Conservation (phyloP, 2,797 vertebrate species). For the Tenualosa thibaudeaui region DNA sequence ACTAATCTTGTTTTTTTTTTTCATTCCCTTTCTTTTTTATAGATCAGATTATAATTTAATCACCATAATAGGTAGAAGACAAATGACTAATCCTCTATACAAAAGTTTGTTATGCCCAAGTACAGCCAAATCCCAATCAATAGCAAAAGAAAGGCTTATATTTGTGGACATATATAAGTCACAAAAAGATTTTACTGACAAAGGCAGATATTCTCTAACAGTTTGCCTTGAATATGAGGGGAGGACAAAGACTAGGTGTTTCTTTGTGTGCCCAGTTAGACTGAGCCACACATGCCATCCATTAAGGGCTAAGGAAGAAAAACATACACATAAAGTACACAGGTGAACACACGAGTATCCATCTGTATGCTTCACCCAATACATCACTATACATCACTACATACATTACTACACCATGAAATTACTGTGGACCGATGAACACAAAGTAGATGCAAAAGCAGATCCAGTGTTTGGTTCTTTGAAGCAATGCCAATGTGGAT, state of each 20-base stretch:
- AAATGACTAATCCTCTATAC: not conserved
- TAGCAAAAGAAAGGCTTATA: not conserved
- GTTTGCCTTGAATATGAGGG: not conserved
- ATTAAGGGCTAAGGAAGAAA: not conserved
- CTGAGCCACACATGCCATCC: not conserved
- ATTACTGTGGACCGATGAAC: not conserved
- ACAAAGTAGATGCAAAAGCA: not conserved
- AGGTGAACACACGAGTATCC: not conserved
- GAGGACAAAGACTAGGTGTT: not conserved
- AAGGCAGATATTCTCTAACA: not conserved
- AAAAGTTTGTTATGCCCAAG: not conserved
- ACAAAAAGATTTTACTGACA: not conserved
- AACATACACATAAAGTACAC: not conserved
- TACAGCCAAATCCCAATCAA: not conserved
- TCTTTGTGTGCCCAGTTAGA: not conserved
- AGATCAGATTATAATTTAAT: not conserved
- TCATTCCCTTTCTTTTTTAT: not conserved
- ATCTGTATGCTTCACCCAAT: not conserved
- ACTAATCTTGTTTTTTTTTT: too few relatives aligned
- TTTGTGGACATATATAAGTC: too few relatives aligned
- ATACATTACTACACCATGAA: not conserved
- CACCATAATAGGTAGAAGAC: not conserved
- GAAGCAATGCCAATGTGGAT: not conserved
- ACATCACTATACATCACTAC: not conserved
- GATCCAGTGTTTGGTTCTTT: not conserved